phyloP scores from a whole-genome alignment of 2,888 invertebrate genomes.

The Eupithecia vulgata region DNA sequence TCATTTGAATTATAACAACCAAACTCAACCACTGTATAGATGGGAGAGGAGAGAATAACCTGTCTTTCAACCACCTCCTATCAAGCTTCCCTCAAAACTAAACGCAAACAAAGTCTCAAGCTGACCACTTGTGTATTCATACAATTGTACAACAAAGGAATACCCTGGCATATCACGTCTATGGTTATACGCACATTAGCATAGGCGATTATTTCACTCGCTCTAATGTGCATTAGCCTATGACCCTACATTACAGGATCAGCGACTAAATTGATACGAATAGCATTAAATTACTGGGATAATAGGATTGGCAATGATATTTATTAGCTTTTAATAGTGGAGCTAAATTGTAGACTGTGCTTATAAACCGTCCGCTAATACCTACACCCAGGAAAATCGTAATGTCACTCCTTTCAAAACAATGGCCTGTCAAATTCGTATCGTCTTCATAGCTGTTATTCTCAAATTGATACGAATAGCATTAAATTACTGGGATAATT shows the following conservation, averaged over 20 bases:
- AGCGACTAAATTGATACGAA: slow-evolving; percentile 54
- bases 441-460: not conserved
- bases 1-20: not conserved
- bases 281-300: slow-evolving; percentile 43
- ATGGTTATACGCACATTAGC: slow-evolving; percentile 33
- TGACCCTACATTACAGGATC: slow-evolving; percentile 50
- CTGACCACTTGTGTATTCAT: slow-evolving; percentile 14
- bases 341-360: not conserved
- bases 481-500: slow-evolving; percentile 41
- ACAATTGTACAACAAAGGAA: slow-evolving; percentile 32
- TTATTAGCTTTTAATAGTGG: slow-evolving; percentile 15
- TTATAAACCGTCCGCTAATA: not conserved
- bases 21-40: not conserved
- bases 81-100: not conserved
- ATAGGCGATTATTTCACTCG: slow-evolving; percentile 31
- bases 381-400: not conserved
- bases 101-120: not conserved
- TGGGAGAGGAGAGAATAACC: not conserved
- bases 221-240: slow-evolving; percentile 59
- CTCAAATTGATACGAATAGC: slow-evolving; percentile 55
- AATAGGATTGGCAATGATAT: slow-evolving; percentile 31
- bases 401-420: not conserved
- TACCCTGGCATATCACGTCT: slow-evolving; percentile 36
- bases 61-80: not conserved
- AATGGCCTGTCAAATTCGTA: not conserved